Conservation (phyloP, 2,113 vertebrate species). For the Sapajus apella region DNA sequence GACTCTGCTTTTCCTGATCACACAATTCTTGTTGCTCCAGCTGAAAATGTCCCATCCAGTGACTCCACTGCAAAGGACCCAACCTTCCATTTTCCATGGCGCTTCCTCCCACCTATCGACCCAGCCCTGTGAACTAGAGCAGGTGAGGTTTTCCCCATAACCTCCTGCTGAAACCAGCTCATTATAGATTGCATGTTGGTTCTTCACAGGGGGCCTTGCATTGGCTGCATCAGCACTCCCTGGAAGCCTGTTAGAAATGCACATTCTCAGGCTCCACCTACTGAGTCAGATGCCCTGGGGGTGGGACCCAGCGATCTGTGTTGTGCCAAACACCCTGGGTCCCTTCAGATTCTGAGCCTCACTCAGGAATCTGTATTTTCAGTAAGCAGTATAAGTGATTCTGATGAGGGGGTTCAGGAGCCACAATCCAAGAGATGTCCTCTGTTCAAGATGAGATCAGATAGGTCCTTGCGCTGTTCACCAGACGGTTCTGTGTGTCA, state of each 20-base stretch:
- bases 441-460: not conserved
- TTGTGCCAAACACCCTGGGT: too few relatives aligned
- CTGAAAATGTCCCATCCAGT: not conserved
- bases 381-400: not conserved
- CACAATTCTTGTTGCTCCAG: not conserved
- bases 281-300: not conserved
- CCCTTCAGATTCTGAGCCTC: not conserved
- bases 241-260: not conserved
- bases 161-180: not conserved
- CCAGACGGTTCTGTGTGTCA: not conserved
- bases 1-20: not conserved
- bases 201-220: not conserved
- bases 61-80: not conserved
- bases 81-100: not conserved
- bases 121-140: not conserved
- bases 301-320: not conserved
- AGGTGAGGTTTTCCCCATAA: too few relatives aligned
- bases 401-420: not conserved
- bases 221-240: not conserved
- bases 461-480: fast-evolving
- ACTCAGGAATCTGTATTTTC: not conserved
- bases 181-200: too few relatives aligned
- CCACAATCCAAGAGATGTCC: not conserved
- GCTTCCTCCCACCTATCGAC: fast-evolving
- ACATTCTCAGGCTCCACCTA: not conserved